Evolutionary conservation across 2,113 vertebrate species (phyloP), one percentile per base, ranked within the genome.

Genomic region (Cariama cristata): DNA sequence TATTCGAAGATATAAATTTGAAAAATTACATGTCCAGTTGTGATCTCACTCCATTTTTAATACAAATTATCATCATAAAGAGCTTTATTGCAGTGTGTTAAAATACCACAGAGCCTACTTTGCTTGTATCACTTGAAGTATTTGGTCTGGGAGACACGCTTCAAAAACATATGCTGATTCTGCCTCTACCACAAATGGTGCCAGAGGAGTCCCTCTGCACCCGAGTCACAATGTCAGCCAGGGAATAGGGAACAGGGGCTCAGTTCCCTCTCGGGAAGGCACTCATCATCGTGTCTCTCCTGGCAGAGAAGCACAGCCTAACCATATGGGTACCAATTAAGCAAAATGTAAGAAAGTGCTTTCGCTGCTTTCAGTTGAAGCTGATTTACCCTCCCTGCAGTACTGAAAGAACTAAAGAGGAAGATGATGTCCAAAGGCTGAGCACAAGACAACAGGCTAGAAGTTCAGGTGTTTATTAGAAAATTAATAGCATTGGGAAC

Each of bases 241-340:
- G 76, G 71, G 79, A 88, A 92, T 45, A 75, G 62, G 53, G 83
- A 88, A 58, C 3, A 2, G 69, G 71, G 49, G 22, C 59, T 77
- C 75, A 18, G 11, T 5, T 96, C 11, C 30, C 42, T 33, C 88
- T 66, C 50, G 42, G 76, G 55, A 90, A 26, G 55, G 18, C 42
- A 83, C 35, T 86, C 67, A 80, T 58, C 71, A 55, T 59, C 14
- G 1, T 67, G 24, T 47, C 68, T 66, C 47, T 92, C 63, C 23
- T 67, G 81, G 79, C 72, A 92, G 72, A 91, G 67, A 62, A 86
- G 44, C 45, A 45, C 21, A 86, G 58, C 75, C 72, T 28, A 69
- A 90, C 79, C 76, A 83, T 77, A 91, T 96, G 95, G 63, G 49
- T 91, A 73, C 68, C 55, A 84, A 42, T 79, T 87, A 90, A 67